Evolutionary conservation across 92 coral and sea anemone genomes (phyloP), one percentile per base, ranked within the genome.

Genomic region (Porites rus): DNA sequence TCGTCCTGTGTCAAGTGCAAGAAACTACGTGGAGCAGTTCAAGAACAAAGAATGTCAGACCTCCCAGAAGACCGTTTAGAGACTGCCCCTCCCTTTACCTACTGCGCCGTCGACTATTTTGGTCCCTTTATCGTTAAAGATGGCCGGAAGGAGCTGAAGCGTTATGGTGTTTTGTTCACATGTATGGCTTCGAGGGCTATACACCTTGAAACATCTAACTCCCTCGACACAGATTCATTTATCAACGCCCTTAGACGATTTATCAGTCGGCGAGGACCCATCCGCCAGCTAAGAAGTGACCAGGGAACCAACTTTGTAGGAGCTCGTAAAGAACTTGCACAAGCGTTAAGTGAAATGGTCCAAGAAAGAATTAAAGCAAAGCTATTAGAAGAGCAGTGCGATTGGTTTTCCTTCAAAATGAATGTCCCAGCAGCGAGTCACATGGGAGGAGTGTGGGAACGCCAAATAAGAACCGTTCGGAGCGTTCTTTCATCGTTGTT

Each of bases 401-500:
- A 80, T 9, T 90, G 75, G 56, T 28, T 61, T 72, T 31, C 65
- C 6, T 31, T 81, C 22, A 79, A 90, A 24, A 61, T 85, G 61
- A 90, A 90, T 71, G 85, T 62, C 13, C 89, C 92, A 17, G 18
- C 66, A 12, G 92, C 92, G 6, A 89, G 93, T 18, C 89, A 90
- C 72, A 85, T 85, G 86, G 92, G 92, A 43, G 89, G 92, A 0
- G 73, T 52, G 1, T 89, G 92, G 92, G 92, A 89, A 75, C 61
- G 92, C 10, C 92, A 89, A 51, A 84, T 89, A 1, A 81, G 86
- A 19, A 69, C 89, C 0, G 85, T 78, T 1, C 80, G 88, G 3
- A 89, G 24, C 72, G 85, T 89, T 9, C 88, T 83, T 1, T 61
- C 66, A 38, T 10, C 92, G 1, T 56, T 89, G 16, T 63, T 88